Evolutionary conservation across 1,140 invertebrate genomes (phyloP).

Genomic region (Vanessa tameamea): DNA sequence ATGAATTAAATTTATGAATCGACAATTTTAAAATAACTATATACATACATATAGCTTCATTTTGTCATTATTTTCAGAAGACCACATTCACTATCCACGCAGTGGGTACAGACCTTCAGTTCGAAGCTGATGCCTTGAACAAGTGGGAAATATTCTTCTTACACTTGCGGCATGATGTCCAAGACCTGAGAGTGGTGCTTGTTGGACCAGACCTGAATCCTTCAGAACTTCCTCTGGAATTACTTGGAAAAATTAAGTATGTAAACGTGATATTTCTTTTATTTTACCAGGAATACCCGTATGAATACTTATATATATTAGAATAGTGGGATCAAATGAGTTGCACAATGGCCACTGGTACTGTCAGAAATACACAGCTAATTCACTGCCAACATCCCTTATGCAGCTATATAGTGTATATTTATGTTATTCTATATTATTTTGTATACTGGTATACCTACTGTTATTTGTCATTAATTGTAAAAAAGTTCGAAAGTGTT

Average conservation of each 20-base stretch:
- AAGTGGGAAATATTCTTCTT: constrained; percentile 88
- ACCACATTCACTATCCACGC: constrained; percentile 79
- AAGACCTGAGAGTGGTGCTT: constrained; percentile 82
- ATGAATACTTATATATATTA: not conserved
- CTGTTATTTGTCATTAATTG: too few species aligned
- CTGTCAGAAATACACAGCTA: too few species aligned
- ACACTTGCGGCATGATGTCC: constrained; percentile 82
- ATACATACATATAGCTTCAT: too few species aligned
- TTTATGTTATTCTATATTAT: too few species aligned
- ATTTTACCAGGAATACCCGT: not conserved
- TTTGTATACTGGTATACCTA: too few species aligned
- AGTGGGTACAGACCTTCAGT: constrained; percentile 86
- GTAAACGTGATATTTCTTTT: not conserved
- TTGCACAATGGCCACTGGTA: too few species aligned
- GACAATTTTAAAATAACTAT: too few species aligned
- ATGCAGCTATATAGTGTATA: too few species aligned
- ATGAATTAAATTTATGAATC: too few species aligned
- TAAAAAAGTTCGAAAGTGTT: too few species aligned
- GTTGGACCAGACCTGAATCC: constrained; percentile 84
- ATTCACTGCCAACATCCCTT: too few species aligned
- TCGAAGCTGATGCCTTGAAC: constrained; percentile 84
- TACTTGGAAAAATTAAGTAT: constrained; percentile 76
- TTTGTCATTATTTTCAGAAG: constrained; percentile 52
- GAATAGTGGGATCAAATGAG: too few species aligned
- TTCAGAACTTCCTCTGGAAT: constrained; percentile 76